These are phyloP conservation scores for honey bee (Apis mellifera) DNA, from an alignment of 1,140 invertebrate genomes.

Conservation along the genomic window Amel_HAv3.1 CM009942.2:11085501-11086000, in stretches of 20 bases:
- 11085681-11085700: too few species aligned
- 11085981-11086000: conserved; percentile 54
- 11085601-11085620: conserved; percentile 29
- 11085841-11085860: conserved; percentile 14
- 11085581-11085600: conserved; percentile 22
- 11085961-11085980: conserved; percentile 43
- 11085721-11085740: conserved; percentile 56
- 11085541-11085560: background rate
- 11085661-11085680: conserved; percentile 17
- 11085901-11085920: conserved; percentile 65
- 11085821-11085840: background rate
- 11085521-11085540: conserved; percentile 15
- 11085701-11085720: conserved; percentile 53
- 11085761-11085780: conserved; percentile 49
- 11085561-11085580: conserved; percentile 7
- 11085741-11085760: conserved; percentile 70
- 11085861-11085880: conserved; percentile 9
- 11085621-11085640: conserved; percentile 72
- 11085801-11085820: conserved; percentile 7
- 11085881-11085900: conserved; percentile 22
- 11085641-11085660: conserved; percentile 72
- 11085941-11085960: conserved; percentile 55
- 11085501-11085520: conserved; percentile 58
- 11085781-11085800: conserved; percentile 23
- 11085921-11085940: conserved; percentile 68